These are phyloP conservation scores for Artibeus jamaicensis DNA, from an alignment of 2,797 vertebrate genomes.

Conservation along the genomic window DNA sequence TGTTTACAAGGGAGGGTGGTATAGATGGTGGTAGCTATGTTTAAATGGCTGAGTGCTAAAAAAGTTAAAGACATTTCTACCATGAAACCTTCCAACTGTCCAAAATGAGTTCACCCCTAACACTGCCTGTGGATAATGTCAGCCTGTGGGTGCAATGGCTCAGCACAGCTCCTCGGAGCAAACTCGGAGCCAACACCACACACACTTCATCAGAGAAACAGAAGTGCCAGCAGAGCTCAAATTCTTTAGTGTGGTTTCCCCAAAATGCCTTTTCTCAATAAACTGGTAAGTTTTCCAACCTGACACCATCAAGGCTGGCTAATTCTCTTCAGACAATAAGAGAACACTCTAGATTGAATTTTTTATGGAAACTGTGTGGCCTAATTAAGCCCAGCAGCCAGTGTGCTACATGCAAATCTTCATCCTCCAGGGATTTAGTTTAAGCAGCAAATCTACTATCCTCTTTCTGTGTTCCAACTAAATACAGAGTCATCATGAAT, in stretches of 20 bases:
- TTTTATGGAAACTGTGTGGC: background rate
- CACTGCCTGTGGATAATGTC: background rate
- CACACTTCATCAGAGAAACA: background rate
- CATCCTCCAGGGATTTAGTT: background rate
- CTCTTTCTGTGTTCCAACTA: conserved; percentile 15
- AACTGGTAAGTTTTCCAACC: background rate
- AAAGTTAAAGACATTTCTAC: background rate
- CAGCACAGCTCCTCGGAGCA: background rate
- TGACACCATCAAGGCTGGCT: background rate
- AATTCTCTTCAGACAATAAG: conserved; percentile 14
- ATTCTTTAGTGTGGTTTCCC: background rate
- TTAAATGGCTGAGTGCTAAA: background rate
- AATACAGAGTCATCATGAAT: conserved; percentile 56
- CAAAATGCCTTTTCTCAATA: background rate
- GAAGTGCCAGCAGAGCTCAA: background rate
- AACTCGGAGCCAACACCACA: background rate
- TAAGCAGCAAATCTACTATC: conserved; percentile 39
- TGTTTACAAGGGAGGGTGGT: background rate
- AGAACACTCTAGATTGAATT: conserved; percentile 29
- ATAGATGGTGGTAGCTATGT: background rate
- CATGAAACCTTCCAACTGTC: background rate
- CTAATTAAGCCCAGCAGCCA: conserved; percentile 36
- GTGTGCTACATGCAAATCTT: background rate
- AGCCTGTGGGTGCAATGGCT: background rate
- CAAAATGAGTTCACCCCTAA: background rate